Evolutionary conservation across 37 sponge, comb jelly and placozoan genomes (phyloP).

Genomic region (Ephydatia muelleri): DNA sequence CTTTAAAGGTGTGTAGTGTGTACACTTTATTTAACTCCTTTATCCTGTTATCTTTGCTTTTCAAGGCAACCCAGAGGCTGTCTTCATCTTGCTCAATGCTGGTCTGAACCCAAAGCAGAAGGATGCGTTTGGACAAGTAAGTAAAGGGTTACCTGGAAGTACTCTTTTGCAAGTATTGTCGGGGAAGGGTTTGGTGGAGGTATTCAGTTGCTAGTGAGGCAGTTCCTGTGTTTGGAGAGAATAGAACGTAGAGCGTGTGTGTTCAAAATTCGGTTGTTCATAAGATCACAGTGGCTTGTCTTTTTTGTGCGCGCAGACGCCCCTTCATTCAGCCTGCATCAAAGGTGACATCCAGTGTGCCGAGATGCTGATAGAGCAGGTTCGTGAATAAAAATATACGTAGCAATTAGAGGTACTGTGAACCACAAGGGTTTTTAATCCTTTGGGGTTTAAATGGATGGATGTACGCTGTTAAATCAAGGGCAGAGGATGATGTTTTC

Average conservation of each 20-base stretch:
- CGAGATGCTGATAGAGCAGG: constrained; percentile 79
- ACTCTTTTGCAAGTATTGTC: too few species aligned
- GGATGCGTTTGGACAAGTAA: constrained; percentile 72
- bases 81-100: constrained; percentile 65
- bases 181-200: too few species aligned
- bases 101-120: constrained; percentile 77
- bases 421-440: neutral
- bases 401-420: neutral
- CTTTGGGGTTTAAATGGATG: neutral
- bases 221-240: too few species aligned
- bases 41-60: neutral
- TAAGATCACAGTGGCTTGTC: neutral
- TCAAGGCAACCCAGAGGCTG: constrained; percentile 72
- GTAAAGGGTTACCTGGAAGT: too few species aligned
- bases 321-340: constrained; percentile 77
- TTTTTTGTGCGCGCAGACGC: constrained; percentile 42
- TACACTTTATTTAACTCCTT: neutral
- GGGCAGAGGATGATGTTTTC: constrained; percentile 55
- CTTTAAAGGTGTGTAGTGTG: constrained; percentile 70
- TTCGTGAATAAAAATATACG: constrained; percentile 26
- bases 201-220: too few species aligned
- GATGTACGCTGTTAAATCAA: neutral
- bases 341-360: constrained; percentile 78
- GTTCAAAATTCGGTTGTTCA: neutral
- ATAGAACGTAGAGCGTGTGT: neutral